Conservation (phyloP, 2,113 vertebrate species). For the Myrmecophaga tridactyla region DNA sequence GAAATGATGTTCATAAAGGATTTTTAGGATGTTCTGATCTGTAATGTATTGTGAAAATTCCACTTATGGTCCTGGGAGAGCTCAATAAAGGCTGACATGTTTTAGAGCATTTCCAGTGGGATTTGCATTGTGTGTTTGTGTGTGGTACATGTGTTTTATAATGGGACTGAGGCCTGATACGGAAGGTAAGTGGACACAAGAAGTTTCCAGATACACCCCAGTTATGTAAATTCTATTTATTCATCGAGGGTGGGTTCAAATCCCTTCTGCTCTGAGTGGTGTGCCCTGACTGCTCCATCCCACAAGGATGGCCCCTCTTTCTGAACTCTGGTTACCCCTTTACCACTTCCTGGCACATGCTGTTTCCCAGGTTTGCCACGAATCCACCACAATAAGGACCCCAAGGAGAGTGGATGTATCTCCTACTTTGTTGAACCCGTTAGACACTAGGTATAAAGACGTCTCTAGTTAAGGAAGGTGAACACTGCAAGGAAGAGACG, state of each 20-base stretch:
- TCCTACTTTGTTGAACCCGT: not conserved
- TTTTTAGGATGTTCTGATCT: not conserved
- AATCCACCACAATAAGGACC: not conserved
- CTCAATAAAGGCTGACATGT: not conserved
- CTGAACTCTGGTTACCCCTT: not conserved
- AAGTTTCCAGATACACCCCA: not conserved
- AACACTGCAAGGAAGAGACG: not conserved
- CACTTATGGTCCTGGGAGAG: not conserved
- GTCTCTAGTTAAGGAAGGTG: not conserved
- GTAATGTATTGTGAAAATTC: not conserved
- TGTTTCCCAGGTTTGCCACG: not conserved
- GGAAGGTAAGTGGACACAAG: not conserved
- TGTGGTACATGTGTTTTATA: not conserved
- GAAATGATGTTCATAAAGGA: not conserved
- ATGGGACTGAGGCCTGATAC: not conserved
- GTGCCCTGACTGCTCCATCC: not conserved
- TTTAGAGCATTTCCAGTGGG: not conserved
- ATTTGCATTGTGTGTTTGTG: not conserved
- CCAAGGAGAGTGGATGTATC: not conserved
- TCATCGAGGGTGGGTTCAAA: not conserved
- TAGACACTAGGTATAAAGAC: not conserved
- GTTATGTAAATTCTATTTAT: not conserved
- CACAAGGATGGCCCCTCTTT: not conserved
- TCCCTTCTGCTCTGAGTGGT: not conserved
- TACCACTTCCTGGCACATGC: fast-evolving